phyloP scores from a whole-genome alignment of 2,888 invertebrate species.

The Protophormia terraenovae region DNA sequence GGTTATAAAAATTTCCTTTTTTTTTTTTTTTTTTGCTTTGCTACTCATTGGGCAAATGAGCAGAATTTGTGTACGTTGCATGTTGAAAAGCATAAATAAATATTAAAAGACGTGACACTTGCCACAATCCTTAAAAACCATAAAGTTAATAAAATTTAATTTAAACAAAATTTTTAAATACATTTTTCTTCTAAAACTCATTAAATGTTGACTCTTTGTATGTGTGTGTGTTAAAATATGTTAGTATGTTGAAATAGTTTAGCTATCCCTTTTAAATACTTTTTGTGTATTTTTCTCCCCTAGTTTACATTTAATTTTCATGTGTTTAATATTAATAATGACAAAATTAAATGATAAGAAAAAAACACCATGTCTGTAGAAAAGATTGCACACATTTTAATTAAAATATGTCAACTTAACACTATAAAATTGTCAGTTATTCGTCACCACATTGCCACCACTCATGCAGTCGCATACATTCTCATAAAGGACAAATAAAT shows the following conservation, averaged over 20 bases:
- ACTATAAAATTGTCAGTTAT: conserved; percentile 59
- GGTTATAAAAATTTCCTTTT: too few relatives aligned
- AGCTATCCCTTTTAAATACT: not conserved
- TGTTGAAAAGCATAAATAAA: conserved; percentile 17
- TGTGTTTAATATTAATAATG: conserved; percentile 18
- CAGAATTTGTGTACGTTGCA: conserved; percentile 36
- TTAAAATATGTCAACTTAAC: conserved; percentile 63
- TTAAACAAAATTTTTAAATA: not conserved
- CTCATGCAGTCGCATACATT: not conserved
- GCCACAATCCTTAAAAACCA: not conserved
- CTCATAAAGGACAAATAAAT: not conserved
- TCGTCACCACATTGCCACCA: conserved; percentile 34
- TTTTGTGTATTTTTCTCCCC: not conserved
- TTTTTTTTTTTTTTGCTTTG: too few relatives aligned
- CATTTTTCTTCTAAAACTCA: not conserved
- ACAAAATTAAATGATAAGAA: not conserved
- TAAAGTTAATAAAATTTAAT: not conserved
- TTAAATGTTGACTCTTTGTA: not conserved
- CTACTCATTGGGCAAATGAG: not conserved
- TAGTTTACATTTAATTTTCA: conserved; percentile 18
- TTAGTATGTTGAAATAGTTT: not conserved
- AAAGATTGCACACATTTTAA: conserved; percentile 45
- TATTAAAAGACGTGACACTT: conserved; percentile 9
- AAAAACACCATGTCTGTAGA: not conserved
- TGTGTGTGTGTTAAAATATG: not conserved